Conservation (phyloP, 37 sponge, comb jelly and placozoan genomes). For the Ephydatia muelleri region DNA sequence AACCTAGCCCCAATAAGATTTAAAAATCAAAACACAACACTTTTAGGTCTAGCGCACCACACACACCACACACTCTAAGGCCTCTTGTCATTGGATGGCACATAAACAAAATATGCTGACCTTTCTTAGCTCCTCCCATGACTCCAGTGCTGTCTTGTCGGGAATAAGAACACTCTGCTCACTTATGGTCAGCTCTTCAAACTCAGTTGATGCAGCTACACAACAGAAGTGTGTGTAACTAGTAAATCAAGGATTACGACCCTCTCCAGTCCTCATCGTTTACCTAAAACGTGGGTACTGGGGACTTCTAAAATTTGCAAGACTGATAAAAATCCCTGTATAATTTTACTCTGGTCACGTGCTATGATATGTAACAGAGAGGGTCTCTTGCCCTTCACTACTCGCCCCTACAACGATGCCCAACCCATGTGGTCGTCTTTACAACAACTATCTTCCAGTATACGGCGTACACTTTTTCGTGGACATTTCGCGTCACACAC, state of each 20-base stretch:
- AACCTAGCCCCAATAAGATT: too few species aligned
- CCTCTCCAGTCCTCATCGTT: too few species aligned
- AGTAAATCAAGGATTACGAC: background rate
- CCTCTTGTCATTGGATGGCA: too few species aligned
- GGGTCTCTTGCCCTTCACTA: too few species aligned
- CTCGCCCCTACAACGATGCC: too few species aligned
- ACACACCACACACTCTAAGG: slow-evolving; percentile 4
- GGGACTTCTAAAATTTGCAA: too few species aligned
- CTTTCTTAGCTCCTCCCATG: slow-evolving; percentile 52
- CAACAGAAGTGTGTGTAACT: background rate
- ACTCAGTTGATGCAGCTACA: background rate
- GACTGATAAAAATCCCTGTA: too few species aligned
- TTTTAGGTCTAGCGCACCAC: background rate
- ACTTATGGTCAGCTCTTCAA: slow-evolving; percentile 37
- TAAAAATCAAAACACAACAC: background rate
- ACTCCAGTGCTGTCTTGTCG: slow-evolving; percentile 35
- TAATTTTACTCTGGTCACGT: too few species aligned
- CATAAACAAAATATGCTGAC: slow-evolving; percentile 22
- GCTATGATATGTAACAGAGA: too few species aligned
- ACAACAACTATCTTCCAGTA: too few species aligned
- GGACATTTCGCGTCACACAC: background rate
- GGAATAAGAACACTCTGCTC: slow-evolving; percentile 52
- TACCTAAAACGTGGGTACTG: too few species aligned
- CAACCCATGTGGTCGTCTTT: too few species aligned
- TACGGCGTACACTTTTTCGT: background rate